phyloP scores from a whole-genome alignment of 2,888 invertebrate genomes.

The Chrysolina americana region DNA sequence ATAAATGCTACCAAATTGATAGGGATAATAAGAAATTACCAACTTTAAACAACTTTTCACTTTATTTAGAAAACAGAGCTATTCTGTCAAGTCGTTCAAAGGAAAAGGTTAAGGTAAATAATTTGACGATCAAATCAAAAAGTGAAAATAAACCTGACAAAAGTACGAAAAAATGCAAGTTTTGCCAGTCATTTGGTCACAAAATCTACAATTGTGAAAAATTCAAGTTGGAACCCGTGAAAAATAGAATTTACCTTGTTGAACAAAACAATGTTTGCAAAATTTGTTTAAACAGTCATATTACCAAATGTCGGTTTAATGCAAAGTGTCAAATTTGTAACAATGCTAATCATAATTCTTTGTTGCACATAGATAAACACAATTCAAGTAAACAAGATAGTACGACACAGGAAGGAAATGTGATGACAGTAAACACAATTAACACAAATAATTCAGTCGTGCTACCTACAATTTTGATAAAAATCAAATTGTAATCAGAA shows the following conservation, averaged over 20 bases:
- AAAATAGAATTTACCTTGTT: background rate
- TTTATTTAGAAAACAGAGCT: background rate
- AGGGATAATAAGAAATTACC: background rate
- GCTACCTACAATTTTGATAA: no score
- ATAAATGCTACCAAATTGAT: conserved; percentile 7
- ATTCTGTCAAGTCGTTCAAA: background rate
- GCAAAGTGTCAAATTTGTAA: no score
- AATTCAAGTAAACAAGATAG: no score
- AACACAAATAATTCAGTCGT: no score
- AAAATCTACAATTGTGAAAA: background rate
- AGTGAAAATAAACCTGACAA: background rate
- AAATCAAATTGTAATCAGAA: no score
- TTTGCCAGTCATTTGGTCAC: background rate
- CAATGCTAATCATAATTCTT: no score
- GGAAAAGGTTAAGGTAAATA: background rate
- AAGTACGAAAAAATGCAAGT: background rate
- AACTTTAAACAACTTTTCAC: background rate
- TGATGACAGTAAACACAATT: no score
- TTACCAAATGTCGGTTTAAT: background rate
- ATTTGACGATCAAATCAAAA: background rate
- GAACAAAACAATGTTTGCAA: background rate
- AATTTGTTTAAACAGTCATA: background rate
- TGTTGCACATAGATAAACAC: no score
- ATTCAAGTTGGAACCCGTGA: background rate
- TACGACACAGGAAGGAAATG: no score